A percentile compares a stretch with the other conserved stretches of the same genome.
These are phyloP conservation scores for Chrysolina oricalcia DNA, from an alignment of 2,888 invertebrate genomes.

Conservation along the genomic window DNA sequence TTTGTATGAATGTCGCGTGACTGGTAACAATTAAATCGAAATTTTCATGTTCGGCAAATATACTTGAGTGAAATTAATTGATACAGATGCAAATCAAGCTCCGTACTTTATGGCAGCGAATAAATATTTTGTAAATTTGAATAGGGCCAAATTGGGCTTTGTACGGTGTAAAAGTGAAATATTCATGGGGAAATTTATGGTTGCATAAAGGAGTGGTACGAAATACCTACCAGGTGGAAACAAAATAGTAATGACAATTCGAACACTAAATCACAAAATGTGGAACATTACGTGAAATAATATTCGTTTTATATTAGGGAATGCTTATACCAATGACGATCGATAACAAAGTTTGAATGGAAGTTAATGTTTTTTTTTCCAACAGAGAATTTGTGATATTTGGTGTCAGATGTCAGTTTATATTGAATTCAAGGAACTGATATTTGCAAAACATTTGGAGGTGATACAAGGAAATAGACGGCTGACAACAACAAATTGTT, in stretches of 20 bases:
- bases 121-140: slow-evolving; percentile 25
- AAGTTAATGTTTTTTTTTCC: too few species aligned
- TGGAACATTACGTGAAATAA: not conserved
- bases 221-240: slow-evolving; percentile 14
- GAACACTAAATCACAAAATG: not conserved
- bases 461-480: too few species aligned
- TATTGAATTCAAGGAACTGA: too few species aligned
- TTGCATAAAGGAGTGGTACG: not conserved
- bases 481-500: too few species aligned
- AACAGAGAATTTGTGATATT: too few species aligned
- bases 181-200: slow-evolving; percentile 10
- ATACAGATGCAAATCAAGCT: slow-evolving; percentile 40
- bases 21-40: slow-evolving; percentile 40
- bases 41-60: slow-evolving; percentile 47
- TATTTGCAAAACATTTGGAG: too few species aligned
- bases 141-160: slow-evolving; percentile 18
- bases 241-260: not conserved
- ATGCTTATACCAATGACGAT: too few species aligned
- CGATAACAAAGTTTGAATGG: too few species aligned
- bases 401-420: too few species aligned
- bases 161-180: slow-evolving; percentile 25
- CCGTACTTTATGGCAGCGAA: slow-evolving; percentile 25
- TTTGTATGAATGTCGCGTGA: slow-evolving; percentile 45
- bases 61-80: slow-evolving; percentile 48
- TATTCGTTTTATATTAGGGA: too few species aligned